Conservation (phyloP, 2,797 vertebrate species). For the Fundulus diaphanus region DNA sequence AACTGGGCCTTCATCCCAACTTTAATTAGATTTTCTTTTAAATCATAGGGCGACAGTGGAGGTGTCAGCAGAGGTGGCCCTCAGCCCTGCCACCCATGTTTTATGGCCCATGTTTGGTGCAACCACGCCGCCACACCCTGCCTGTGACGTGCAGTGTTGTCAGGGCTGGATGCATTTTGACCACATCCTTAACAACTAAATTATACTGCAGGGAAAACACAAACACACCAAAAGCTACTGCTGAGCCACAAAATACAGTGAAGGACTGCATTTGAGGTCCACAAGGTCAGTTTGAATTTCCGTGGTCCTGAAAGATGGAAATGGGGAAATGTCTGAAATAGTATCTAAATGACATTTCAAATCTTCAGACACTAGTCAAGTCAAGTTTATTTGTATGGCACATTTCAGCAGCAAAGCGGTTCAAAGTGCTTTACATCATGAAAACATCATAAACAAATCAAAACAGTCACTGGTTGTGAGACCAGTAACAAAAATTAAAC, state of each 20-base stretch:
- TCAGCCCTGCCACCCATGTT: conserved; percentile 13
- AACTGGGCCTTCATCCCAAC: conserved; percentile 41
- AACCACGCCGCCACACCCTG: conserved; percentile 28
- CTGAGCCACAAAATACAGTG: conserved; percentile 30
- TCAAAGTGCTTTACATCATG: no score
- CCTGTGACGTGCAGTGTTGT: conserved; percentile 22
- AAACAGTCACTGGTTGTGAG: no score
- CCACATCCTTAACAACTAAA: conserved; percentile 63
- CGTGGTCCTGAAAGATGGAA: conserved; percentile 4
- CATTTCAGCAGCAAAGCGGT: no score
- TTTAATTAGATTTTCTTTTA: conserved; percentile 50
- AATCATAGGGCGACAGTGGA: conserved; percentile 23
- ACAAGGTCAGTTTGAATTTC: not conserved
- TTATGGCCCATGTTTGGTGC: conserved; percentile 13
- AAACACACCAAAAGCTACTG: conserved; percentile 34
- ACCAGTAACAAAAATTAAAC: no score
- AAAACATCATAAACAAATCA: no score
- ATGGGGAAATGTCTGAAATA: not conserved
- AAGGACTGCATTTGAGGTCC: conserved; percentile 20
- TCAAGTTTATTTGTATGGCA: no score
- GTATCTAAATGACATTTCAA: not conserved
- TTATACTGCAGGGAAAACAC: conserved; percentile 38
- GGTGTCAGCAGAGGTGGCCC: conserved; percentile 42
- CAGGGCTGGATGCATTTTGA: conserved; percentile 29
- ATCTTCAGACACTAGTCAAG: not conserved